Base-by-base conservation (phyloP, 2,888 invertebrate genomes). In the Deilephila porcellus region DNA sequence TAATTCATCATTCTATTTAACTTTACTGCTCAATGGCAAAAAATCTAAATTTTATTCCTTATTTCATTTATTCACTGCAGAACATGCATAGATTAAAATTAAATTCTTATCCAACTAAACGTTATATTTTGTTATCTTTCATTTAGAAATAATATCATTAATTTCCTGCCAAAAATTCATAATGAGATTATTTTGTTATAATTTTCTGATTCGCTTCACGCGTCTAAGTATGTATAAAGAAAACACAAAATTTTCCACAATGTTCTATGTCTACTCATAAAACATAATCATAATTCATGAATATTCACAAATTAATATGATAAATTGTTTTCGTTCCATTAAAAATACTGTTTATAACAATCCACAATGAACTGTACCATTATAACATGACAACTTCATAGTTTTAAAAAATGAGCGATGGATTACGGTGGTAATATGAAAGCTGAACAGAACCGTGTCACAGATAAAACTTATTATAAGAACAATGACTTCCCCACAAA, bases 401-500 rank as follows among this genome's bases (percentile, higher is more conserved):
- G 25, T 52, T 52, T 67, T 7, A 25, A 17, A 67, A 67, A 67
- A 67, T 67, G 67, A 67, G 67, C 67, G 67, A 67, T 67, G 67
- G 67, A 4, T 67, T 45, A 52, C 8, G 67, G 34, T 37, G 19
- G 25, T 67, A 20, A 72, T 64, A 45, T 25, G 64, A 60, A 73
- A 73, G 67, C 59, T 37, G 64, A 73, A 60, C 72, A 67, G 20
- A 64, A 71, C 71, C 72, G 19, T 62, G 74, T 70, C 74, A 71
- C 52, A 60, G 59, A 72, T 74, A 74, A 70, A 67, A 72, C 62
- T 71, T 59, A 72, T 74, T 71, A 70, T 77, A 85, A 84, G 85
- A 90, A 90, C 89, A 89, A 91, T 89, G 85, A 82, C 82, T 88
- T 85, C 86, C 84, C 86, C 83, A 87, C 88, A 84, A 82, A 85